A percentile compares a stretch with the other conserved stretches of the same genome.
Conservation (phyloP, 2,797 vertebrate species). For the Alcedo atthis region DNA sequence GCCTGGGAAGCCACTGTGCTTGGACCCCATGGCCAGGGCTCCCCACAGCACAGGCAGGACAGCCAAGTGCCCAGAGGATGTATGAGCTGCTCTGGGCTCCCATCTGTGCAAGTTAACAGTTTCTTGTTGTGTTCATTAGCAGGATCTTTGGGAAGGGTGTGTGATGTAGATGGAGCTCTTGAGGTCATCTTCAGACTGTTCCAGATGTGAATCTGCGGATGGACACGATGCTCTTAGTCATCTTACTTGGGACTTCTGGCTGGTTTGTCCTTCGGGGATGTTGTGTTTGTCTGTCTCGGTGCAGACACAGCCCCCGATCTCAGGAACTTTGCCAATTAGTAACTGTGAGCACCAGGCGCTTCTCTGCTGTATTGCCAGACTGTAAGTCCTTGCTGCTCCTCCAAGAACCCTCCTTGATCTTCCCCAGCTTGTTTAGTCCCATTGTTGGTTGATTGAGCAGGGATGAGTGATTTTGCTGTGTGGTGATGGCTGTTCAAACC, state of each 20-base stretch:
- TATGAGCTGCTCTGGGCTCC: background rate
- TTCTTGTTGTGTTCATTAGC: background rate
- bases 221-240: background rate
- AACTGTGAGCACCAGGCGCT: accelerated
- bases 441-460: background rate
- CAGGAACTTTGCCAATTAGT: accelerated
- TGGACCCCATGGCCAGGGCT: background rate
- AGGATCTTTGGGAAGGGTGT: background rate
- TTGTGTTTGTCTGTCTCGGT: accelerated
- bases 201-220: background rate
- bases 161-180: background rate
- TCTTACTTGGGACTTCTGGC: background rate
- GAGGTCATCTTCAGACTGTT: background rate
- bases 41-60: accelerated
- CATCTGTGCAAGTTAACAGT: accelerated
- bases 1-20: background rate
- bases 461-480: background rate
- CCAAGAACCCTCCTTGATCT: background rate
- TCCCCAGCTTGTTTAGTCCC: background rate
- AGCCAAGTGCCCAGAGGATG: too few relatives aligned
- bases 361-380: background rate
- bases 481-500: background rate
- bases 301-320: background rate
- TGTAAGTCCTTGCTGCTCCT: background rate
- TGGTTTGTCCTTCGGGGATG: accelerated